These are phyloP conservation scores for Periparus ater DNA, from an alignment of 2,797 vertebrate genomes.

Conservation along the genomic window DNA sequence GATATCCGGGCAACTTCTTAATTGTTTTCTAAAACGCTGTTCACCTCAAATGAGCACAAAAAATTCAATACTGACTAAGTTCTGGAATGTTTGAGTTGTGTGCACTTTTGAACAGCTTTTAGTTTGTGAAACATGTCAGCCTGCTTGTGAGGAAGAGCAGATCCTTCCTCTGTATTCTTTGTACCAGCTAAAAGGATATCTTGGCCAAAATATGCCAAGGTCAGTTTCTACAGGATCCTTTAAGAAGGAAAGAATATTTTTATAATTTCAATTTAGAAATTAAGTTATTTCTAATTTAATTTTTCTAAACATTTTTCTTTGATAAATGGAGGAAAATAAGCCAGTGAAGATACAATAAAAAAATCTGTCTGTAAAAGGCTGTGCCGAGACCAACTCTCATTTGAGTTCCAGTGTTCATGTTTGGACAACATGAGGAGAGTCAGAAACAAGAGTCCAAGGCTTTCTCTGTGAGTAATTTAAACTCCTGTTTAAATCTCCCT, in stretches of 20 bases:
- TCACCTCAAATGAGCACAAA: neutral
- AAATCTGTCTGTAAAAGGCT: neutral
- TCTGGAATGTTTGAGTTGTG: neutral
- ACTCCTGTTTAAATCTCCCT: neutral
- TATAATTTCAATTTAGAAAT: neutral
- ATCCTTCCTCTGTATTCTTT: neutral
- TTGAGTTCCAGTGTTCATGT: neutral
- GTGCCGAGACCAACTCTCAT: neutral
- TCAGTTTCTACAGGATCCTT: neutral
- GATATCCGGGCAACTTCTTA: neutral
- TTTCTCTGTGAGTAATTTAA: neutral
- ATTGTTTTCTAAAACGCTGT: neutral
- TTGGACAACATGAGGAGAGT: neutral
- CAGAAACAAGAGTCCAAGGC: neutral
- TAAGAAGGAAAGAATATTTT: neutral
- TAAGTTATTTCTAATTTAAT: neutral
- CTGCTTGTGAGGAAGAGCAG: neutral
- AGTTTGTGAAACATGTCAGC: neutral
- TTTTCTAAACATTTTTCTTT: neutral
- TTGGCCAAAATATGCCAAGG: neutral
- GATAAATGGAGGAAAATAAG: neutral
- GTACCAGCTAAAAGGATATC: neutral
- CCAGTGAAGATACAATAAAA: neutral
- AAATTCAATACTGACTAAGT: neutral
- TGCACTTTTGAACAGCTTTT: neutral